Base-by-base conservation (phyloP, 2,888 invertebrate species). In the Punctoribates punctum region DNA sequence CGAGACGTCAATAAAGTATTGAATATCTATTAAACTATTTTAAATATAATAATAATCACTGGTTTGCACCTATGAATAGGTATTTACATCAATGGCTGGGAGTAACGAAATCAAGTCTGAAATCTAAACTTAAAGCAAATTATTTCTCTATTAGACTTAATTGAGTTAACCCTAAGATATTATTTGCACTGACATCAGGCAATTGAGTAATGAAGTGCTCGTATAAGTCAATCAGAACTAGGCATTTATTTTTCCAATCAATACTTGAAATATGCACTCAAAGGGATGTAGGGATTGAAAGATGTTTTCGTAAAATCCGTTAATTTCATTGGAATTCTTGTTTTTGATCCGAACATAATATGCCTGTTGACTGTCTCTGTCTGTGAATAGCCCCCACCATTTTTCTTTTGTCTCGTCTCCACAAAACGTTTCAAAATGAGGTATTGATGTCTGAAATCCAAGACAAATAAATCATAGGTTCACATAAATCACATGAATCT, bases 1-100 rank as follows among this genome's bases (percentile, higher is more conserved):
- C 20, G 3, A 3, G 51, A 34, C 65, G 65, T 65, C 27, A 65
- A 65, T 65, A 65, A 8, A 65, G 38, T 65, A 34, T 65, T 65
- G 29, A 65, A 65, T 65, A 34, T 34, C 65, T 65, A 13, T 27
- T 29, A 27, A 62, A 27, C 27, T 6, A 27, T 29, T n/a, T 54
- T 9, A 13, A 42, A n/a, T 48, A 48, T 48, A 48, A 2, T n/a
- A 9, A 3, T 48, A 34, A 34, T 34, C 34, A 34, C 4, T 34
- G 5, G 5, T 5, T 48, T 13, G 13, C 8, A 48, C 15, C n/a
- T 20, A 1, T 9, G 20, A 54, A 17, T 20, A 54, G 20, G 1
- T 3, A 17, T 54, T 48, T 54, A 54, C 54, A 20, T 54, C 20
- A 54, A 54, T 54, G 20, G 3, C 54, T 54, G 1, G 3, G 1